A percentile compares a stretch with the other conserved stretches of the same genome.
Evolutionary conservation across 2,888 invertebrate genomes (phyloP).

Genomic region (Galeruca laticollis): DNA sequence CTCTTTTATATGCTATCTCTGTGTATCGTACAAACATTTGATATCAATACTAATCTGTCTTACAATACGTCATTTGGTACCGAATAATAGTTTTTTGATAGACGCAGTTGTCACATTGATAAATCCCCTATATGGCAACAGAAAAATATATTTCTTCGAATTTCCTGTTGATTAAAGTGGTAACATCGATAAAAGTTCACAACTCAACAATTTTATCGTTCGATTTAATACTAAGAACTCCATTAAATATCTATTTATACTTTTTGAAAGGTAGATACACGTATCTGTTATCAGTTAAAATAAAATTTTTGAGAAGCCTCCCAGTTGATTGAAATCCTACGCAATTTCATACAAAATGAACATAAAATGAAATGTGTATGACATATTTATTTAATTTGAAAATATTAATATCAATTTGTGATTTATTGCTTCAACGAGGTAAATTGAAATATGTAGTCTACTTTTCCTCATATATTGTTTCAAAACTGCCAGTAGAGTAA

Average conservation of each 20-base stretch:
- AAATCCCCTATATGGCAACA: conserved; percentile 5
- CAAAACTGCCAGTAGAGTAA: no score
- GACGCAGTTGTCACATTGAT: conserved; percentile 11
- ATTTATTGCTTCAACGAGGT: no score
- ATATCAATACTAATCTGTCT: background rate
- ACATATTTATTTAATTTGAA: no score
- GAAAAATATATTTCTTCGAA: conserved; percentile 23
- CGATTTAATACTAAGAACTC: conserved; percentile 20
- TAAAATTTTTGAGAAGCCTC: no score
- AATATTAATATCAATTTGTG: no score
- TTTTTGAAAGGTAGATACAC: background rate
- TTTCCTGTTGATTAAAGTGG: conserved; percentile 32
- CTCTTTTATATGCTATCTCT: no score
- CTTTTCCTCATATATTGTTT: no score
- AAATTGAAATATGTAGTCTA: no score
- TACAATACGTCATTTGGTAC: background rate
- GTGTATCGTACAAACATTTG: no score
- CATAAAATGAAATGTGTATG: no score
- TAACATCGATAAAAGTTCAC: conserved; percentile 23
- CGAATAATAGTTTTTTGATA: background rate
- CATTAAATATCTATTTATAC: conserved; percentile 13
- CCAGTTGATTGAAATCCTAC: no score
- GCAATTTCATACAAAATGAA: no score
- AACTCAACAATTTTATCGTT: conserved; percentile 26
- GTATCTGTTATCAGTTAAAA: background rate